A percentile compares a stretch with the other conserved stretches of the same genome.
These are phyloP conservation scores for Phalacrocorax carbo DNA, from an alignment of 2,113 vertebrate species.

Conservation along the genomic window DNA sequence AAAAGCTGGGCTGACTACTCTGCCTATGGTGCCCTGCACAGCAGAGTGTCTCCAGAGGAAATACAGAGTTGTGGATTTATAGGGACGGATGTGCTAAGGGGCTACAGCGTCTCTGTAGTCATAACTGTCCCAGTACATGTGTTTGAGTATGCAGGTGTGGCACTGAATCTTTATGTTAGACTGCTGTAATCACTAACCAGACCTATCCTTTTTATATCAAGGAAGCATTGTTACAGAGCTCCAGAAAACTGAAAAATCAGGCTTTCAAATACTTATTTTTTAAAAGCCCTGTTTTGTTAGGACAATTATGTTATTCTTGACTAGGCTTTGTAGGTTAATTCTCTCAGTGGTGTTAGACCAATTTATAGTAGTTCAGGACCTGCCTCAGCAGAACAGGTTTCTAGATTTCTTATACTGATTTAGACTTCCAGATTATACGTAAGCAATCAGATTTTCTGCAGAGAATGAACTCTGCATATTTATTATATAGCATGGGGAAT, in stretches of 20 bases:
- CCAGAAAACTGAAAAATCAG: not conserved
- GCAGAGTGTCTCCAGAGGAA: not conserved
- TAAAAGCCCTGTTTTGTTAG: not conserved
- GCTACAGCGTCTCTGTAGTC: not conserved
- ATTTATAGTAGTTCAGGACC: not conserved
- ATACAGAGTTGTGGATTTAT: not conserved
- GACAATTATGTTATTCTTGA: not conserved
- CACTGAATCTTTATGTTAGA: not conserved
- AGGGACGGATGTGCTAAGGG: not conserved
- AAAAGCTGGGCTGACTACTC: not conserved
- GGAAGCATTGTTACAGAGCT: not conserved
- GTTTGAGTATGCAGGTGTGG: not conserved
- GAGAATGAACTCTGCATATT: not conserved
- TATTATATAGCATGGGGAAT: not conserved
- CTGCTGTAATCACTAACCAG: not conserved
- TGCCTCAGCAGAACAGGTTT: not conserved
- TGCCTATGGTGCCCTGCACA: not conserved
- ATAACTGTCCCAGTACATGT: accelerated
- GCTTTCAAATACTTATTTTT: not conserved
- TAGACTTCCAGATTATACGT: not conserved
- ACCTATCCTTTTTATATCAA: not conserved
- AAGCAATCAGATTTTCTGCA: not conserved
- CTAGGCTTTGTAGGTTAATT: not conserved
- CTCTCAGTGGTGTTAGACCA: not conserved
- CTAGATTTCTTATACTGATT: not conserved